phyloP scores from a whole-genome alignment of 2,113 vertebrate genomes.

The Oenanthe melanoleuca region DNA sequence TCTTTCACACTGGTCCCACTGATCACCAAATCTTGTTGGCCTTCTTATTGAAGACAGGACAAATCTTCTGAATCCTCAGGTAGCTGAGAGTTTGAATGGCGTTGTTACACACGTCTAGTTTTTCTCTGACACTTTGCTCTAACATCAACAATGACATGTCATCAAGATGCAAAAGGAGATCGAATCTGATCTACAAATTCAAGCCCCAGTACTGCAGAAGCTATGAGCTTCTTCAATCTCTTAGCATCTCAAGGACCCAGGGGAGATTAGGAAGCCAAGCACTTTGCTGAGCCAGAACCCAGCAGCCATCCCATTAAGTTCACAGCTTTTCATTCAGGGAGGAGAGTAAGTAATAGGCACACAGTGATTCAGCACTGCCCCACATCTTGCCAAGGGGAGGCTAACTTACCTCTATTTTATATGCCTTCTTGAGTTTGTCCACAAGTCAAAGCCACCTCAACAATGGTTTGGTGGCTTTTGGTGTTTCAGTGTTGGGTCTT shows the following conservation, averaged over 20 bases:
- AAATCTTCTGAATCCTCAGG: not conserved
- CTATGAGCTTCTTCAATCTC: not conserved
- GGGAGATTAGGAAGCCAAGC: not conserved
- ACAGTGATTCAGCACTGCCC: not conserved
- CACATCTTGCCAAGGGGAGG: not conserved
- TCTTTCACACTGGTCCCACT: not conserved
- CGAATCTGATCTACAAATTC: not conserved
- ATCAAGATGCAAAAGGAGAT: not conserved
- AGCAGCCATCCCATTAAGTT: not conserved
- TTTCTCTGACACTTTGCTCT: not conserved
- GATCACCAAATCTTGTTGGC: not conserved
- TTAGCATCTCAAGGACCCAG: not conserved
- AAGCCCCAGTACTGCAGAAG: not conserved
- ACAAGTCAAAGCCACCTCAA: not conserved
- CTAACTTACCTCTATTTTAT: not conserved
- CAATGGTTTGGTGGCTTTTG: not conserved
- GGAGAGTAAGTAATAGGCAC: not conserved
- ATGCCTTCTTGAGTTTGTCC: not conserved
- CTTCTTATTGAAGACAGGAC: not conserved
- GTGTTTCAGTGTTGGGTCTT: not conserved
- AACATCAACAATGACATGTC: not conserved
- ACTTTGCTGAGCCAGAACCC: not conserved
- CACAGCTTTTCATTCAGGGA: not conserved
- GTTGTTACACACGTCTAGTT: not conserved
- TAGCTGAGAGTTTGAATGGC: not conserved